Evolutionary conservation across 2,888 invertebrate species (phyloP), one percentile per base, ranked within the genome.

Genomic region (Ectemnius cavifrons): DNA sequence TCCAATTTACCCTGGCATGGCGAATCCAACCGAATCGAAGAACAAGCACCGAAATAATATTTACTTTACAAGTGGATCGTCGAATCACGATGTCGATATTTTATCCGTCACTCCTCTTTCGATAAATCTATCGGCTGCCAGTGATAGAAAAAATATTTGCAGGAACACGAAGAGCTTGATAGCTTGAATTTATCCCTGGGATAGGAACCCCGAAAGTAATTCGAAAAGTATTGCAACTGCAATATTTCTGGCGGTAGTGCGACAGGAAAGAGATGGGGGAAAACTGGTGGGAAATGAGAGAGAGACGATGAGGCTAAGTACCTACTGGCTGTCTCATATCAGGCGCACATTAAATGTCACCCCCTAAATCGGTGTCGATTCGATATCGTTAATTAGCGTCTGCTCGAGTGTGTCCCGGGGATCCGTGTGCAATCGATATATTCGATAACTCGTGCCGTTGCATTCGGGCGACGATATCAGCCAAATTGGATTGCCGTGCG

Each of bases 361-460:
- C 67, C 69, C 67, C 63, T 23, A 69, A 72, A 73, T 61, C 45
- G 60, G 8, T 63, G 62, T 46, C 65, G 62, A 71, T 66, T 45
- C 63, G 61, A 69, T 72, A 62, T 67, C 65, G 71, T 80, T 82
- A 82, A 82, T 82, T 81, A 82, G 65, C 65, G 67, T 18, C 58
- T 49, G 62, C 70, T 66, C 64, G 65, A 75, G 66, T 67, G 59
- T 16, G 52, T 59, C 72, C 47, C 20, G 57, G 73, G 73, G 47
- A 71, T 67, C 63, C 70, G 63, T 57, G 16, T 45, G 71, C 37
- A 71, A 82, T 82, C 82, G 74, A 82, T 82, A 82, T 16, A 16
- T 16, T 60, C 63, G 74, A 61, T 73, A 64, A 59, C 58, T 72
- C 70, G 11, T 67, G 56, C 57, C 37, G 67, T n/a, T 65, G 52